A percentile compares a stretch with the other conserved stretches of the same genome.
Evolutionary conservation across 2,797 vertebrate species (phyloP).

Genomic region (Chaenodraco wilsoni): DNA sequence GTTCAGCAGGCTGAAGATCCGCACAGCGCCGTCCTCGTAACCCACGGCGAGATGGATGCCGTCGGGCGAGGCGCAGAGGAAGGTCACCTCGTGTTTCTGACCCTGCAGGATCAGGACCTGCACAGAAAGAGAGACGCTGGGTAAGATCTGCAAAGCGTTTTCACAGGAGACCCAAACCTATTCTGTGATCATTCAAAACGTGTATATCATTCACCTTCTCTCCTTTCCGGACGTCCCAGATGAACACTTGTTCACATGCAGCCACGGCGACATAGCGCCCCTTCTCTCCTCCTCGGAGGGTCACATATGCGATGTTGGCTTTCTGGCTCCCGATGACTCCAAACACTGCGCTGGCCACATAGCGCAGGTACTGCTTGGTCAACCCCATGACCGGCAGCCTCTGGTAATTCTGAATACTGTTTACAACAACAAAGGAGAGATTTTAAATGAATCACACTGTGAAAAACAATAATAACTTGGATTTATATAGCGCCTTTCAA

Average conservation of each 20-base stretch:
- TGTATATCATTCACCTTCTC: conserved; percentile 88
- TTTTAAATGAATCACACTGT: background rate
- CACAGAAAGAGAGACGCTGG: background rate
- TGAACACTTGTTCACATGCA: conserved; percentile 95
- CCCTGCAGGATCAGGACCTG: conserved; percentile 94
- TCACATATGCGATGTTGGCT: conserved; percentile 88
- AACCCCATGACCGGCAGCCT: conserved; percentile 87
- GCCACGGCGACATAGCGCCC: conserved; percentile 92
- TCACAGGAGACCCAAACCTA: background rate
- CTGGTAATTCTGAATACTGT: conserved; percentile 10
- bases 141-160: background rate
- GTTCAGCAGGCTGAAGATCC: conserved; percentile 90
- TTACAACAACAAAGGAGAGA: background rate
- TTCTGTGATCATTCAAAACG: fast-evolving
- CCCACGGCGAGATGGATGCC: conserved; percentile 92
- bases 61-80: conserved; percentile 91
- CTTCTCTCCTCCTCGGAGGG: conserved; percentile 89
- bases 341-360: conserved; percentile 88
- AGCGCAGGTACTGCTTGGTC: conserved; percentile 96
- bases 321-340: conserved; percentile 92
- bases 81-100: conserved; percentile 92
- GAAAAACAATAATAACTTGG: background rate
- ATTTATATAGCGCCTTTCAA: too few species aligned
- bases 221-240: conserved; percentile 94
- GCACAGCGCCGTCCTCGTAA: conserved; percentile 92